Evolutionary conservation across 2,888 invertebrate species (phyloP).

Genomic region (Acrobasis suavella): DNA sequence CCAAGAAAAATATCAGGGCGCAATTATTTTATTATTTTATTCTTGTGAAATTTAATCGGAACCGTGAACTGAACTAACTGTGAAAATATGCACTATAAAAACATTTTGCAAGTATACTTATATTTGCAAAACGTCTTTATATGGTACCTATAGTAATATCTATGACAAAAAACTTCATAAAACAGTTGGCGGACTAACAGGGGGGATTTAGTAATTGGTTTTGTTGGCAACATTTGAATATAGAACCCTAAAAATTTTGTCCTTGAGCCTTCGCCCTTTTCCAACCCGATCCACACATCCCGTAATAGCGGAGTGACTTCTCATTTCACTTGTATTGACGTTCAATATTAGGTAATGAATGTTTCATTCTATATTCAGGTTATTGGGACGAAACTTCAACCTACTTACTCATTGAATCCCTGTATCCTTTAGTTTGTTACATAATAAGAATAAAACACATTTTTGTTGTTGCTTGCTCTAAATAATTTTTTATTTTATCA

Average conservation of each 20-base stretch:
- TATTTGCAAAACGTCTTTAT: no score
- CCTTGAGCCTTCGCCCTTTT: conserved; percentile 35
- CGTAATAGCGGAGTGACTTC: conserved; percentile 29
- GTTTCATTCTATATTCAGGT: conserved; percentile 31
- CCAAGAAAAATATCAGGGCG: no score
- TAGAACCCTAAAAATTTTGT: conserved; percentile 7
- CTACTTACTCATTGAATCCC: conserved; percentile 23
- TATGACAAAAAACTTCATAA: no score
- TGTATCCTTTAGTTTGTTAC: neutral
- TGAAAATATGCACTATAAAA: no score
- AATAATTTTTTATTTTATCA: neutral
- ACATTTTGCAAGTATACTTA: no score
- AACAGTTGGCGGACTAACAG: no score
- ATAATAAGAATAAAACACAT: neutral
- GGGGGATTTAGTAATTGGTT: no score
- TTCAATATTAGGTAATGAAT: conserved; percentile 32
- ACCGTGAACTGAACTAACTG: no score
- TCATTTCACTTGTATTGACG: conserved; percentile 22
- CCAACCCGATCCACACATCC: conserved; percentile 14
- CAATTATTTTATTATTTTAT: no score
- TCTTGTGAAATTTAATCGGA: no score
- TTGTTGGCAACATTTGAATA: no score
- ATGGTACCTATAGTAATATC: no score
- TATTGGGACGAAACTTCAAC: conserved; percentile 20
- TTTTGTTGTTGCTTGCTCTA: neutral